Evolutionary conservation across 2,113 vertebrate species (phyloP), one percentile per base, ranked within the genome.

Genomic region (cat (Felis catus)): DNA sequence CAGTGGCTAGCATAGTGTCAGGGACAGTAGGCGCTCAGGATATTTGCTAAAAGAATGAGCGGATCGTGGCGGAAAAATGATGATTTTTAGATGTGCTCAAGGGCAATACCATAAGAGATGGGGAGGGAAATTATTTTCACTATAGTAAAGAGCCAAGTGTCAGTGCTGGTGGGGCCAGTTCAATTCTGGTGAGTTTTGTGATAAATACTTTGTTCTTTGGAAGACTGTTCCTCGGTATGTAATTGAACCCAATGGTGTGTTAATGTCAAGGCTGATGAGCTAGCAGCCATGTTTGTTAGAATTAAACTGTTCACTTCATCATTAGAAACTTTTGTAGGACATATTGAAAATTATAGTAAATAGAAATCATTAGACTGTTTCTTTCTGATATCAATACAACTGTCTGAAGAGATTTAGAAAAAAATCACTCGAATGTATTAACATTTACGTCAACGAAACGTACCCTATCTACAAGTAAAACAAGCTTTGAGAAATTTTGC

Each of bases 141-240:
- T 79, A 5, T 82, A 45, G 19, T 33, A 68, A 71, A 82, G 68
- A 68, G 36, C 31, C 63, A 96, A 83, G 27, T 10, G 13, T 92
- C 41, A 71, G 5, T 95, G 23, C 58, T 91, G 79, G n/a, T 51
- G 73, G 33, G 58, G 19, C 7, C 55, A 76, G 76, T 94, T 93
- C 73, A 89, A 58, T 89, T 93, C 81, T 86, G 18, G 65, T 79
- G 78, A 82, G 31, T 51, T 91, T 92, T 84, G 31, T 81, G 55
- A 93, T 94, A 94, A 97, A 94, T 76, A n/a, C 1, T 36, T 92
- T 94, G 15, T 53, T 93, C 81, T 85, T 94, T 87, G 29, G 4
- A 96, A 83, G 31, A 87, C 15, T 27, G 25, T 80, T 48, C n/a
- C 29, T 94, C 85, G 39, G n/a, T 76, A 90, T 94, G 96, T 73